Evolutionary conservation across 2,888 invertebrate species (phyloP).

Genomic region (Platynereis dumerilii): DNA sequence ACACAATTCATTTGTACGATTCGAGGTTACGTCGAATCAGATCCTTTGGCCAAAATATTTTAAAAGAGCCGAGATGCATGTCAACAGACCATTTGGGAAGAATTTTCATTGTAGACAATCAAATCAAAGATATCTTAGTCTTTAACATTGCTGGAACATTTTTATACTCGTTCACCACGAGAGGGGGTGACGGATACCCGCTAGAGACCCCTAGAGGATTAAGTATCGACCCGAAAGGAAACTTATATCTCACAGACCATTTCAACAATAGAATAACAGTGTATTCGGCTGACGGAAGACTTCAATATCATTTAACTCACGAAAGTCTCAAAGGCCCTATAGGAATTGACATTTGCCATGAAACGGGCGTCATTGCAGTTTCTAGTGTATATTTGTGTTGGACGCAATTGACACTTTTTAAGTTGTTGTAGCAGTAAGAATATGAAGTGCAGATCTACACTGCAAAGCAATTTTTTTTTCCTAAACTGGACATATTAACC

Average conservation of each 20-base stretch:
- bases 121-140: conserved; percentile 4
- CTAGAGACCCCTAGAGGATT: conserved; percentile 14
- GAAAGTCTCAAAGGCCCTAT: neutral
- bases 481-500: too few relatives aligned
- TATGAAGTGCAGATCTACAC: too few relatives aligned
- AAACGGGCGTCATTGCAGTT: neutral
- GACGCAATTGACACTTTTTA: neutral
- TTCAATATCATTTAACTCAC: conserved; percentile 10
- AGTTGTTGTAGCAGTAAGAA: neutral
- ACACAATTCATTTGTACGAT: neutral
- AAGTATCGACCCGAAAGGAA: conserved; percentile 10
- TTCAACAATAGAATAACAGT: conserved; percentile 15
- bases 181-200: neutral
- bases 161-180: conserved; percentile 6
- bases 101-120: conserved; percentile 11
- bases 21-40: neutral
- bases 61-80: conserved; percentile 7
- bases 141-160: conserved; percentile 10
- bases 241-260: conserved; percentile 14
- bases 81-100: conserved; percentile 14
- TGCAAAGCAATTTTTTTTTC: too few relatives aligned
- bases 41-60: conserved; percentile 11
- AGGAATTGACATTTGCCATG: neutral
- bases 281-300: conserved; percentile 7
- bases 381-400: neutral